A percentile compares a stretch with the other conserved stretches of the same genome.
Conservation (phyloP, 2,113 vertebrate genomes). For the Charina bottae region DNA sequence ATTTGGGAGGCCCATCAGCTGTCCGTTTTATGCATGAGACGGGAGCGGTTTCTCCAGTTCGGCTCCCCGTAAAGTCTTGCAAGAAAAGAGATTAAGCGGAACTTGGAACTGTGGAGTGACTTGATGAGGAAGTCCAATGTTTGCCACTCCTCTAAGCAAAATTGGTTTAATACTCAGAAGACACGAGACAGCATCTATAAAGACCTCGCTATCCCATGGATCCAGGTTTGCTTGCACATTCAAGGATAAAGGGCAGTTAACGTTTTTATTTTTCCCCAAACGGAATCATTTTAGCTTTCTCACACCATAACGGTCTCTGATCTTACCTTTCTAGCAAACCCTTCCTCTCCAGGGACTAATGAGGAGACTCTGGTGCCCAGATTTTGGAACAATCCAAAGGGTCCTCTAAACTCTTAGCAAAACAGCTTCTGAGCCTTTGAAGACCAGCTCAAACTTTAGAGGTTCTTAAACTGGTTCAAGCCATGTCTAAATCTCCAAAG, state of each 20-base stretch:
- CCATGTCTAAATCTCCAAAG: not conserved
- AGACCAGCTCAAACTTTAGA: not conserved
- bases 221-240: not conserved
- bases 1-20: not conserved
- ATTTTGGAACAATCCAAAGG: not conserved
- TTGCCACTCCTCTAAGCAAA: too few relatives aligned
- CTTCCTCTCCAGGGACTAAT: not conserved
- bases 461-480: not conserved
- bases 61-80: not conserved
- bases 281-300: not conserved
- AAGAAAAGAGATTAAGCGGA: not conserved
- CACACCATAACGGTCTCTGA: not conserved
- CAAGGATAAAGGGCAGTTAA: not conserved
- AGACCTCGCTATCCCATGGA: not conserved
- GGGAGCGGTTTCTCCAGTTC: not conserved
- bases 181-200: not conserved
- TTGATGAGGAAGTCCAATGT: too few relatives aligned
- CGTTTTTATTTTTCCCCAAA: not conserved
- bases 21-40: not conserved
- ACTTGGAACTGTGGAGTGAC: not conserved
- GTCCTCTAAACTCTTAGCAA: not conserved
- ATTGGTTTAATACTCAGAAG: not conserved
- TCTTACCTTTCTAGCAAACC: not conserved
- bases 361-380: not conserved
- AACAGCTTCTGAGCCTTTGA: not conserved